A percentile compares a stretch with the other conserved stretches of the same genome.
phyloP scores from a whole-genome alignment of 2,888 invertebrate species.

The Selenia dentaria region DNA sequence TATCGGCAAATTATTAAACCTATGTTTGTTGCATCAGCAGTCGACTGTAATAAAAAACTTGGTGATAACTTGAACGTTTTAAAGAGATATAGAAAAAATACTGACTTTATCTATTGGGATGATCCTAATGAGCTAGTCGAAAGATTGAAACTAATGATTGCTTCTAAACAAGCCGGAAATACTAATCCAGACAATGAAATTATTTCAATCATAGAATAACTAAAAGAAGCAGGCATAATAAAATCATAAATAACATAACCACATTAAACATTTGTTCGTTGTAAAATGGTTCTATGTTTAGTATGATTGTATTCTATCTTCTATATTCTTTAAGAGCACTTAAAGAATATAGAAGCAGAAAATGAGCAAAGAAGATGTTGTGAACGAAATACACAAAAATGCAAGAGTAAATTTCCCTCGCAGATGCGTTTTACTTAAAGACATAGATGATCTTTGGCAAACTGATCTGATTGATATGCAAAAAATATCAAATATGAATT shows the following conservation, averaged over 20 bases:
- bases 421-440: slow-evolving; percentile 46
- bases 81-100: slow-evolving; percentile 1
- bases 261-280: no score
- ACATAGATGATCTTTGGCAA: slow-evolving; percentile 59
- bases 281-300: no score
- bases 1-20: no score
- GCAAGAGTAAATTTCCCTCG: slow-evolving; percentile 52
- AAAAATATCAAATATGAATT: slow-evolving; percentile 6
- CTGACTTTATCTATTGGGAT: slow-evolving; percentile 37
- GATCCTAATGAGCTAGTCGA: slow-evolving; percentile 35
- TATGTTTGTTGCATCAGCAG: no score
- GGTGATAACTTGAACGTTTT: not conserved
- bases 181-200: slow-evolving; percentile 24
- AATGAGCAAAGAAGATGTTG: not conserved
- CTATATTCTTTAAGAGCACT: not conserved
- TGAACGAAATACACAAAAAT: slow-evolving; percentile 39
- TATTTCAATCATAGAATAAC: slow-evolving; percentile 1
- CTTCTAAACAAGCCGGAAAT: slow-evolving; percentile 28
- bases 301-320: no score
- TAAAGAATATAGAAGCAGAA: not conserved
- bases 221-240: slow-evolving; percentile 3
- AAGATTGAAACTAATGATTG: slow-evolving; percentile 21
- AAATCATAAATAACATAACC: slow-evolving; percentile 1
- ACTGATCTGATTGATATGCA: slow-evolving; percentile 49
- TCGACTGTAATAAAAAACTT: no score